phyloP scores from a whole-genome alignment of 2,888 invertebrate genomes.

The Epinotia nisella region DNA sequence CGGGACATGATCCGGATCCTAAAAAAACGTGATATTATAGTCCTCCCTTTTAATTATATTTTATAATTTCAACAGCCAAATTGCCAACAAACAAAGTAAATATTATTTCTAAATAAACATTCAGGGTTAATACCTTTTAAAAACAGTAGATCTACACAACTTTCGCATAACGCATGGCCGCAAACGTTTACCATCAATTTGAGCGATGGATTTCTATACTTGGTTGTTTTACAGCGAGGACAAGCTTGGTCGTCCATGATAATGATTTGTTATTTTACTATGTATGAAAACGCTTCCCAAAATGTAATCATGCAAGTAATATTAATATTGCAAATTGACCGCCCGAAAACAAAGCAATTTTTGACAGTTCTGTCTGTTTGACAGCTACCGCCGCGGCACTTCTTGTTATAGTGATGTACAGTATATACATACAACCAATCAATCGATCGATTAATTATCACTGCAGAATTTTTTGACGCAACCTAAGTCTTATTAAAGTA shows the following conservation, averaged over 20 bases:
- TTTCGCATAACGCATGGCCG: slow-evolving; percentile 98
- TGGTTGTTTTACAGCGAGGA: slow-evolving; percentile 98
- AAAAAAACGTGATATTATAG: slow-evolving; percentile 61
- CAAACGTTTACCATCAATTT: slow-evolving; percentile 99
- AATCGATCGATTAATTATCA: too few relatives aligned
- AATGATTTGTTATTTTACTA: background rate
- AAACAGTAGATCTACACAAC: slow-evolving; percentile 98
- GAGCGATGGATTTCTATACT: slow-evolving; percentile 97
- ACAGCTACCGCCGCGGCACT: slow-evolving; percentile 5
- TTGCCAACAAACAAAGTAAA: too few relatives aligned
- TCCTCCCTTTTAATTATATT: too few relatives aligned
- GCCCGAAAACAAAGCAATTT: slow-evolving; percentile 31
- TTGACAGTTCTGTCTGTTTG: slow-evolving; percentile 16
- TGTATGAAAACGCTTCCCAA: slow-evolving; percentile 1
- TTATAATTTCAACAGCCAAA: too few relatives aligned
- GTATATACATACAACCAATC: background rate
- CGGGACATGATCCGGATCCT: slow-evolving; percentile 97
- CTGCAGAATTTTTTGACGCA: too few relatives aligned
- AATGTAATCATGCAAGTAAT: background rate
- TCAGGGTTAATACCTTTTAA: slow-evolving; percentile 89
- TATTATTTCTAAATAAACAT: too few relatives aligned
- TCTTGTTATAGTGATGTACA: slow-evolving; percentile 4
- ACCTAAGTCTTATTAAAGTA: too few relatives aligned
- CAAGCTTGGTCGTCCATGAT: slow-evolving; percentile 93
- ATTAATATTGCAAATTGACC: background rate